phyloP scores from a whole-genome alignment of 1,140 invertebrate species.

The Pectinophora gossypiella region DNA sequence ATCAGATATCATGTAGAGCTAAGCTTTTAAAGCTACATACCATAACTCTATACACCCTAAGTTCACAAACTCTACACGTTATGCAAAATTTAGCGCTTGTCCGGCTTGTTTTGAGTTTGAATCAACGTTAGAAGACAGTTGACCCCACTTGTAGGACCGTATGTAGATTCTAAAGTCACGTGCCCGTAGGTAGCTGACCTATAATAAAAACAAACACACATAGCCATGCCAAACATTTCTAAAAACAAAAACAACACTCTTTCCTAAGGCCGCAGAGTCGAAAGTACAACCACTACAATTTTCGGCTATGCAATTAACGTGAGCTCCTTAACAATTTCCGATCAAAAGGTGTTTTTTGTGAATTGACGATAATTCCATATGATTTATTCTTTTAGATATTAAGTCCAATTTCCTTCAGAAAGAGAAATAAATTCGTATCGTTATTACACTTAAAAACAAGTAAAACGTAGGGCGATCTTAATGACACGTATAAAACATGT shows the following conservation, averaged over 20 bases:
- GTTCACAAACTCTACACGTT: too few species aligned
- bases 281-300: background rate
- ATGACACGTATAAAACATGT: constrained; percentile 16
- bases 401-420: background rate
- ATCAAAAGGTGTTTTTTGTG: background rate
- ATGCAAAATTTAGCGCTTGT: too few species aligned
- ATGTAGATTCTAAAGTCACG: background rate
- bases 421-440: background rate
- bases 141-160: too few species aligned
- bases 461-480: background rate
- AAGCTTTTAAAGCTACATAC: too few species aligned
- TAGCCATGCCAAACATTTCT: too few species aligned
- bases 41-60: too few species aligned
- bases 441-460: background rate
- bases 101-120: too few species aligned
- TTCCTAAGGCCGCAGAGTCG: background rate
- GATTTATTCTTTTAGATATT: background rate
- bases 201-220: background rate
- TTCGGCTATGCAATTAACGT: background rate
- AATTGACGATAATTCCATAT: too few species aligned
- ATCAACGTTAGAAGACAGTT: too few species aligned
- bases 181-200: background rate
- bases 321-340: background rate
- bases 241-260: background rate
- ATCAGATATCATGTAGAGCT: too few species aligned